Evolutionary conservation across 2,888 invertebrate species (phyloP).

Genomic region (Mesorhabditis sp.): DNA sequence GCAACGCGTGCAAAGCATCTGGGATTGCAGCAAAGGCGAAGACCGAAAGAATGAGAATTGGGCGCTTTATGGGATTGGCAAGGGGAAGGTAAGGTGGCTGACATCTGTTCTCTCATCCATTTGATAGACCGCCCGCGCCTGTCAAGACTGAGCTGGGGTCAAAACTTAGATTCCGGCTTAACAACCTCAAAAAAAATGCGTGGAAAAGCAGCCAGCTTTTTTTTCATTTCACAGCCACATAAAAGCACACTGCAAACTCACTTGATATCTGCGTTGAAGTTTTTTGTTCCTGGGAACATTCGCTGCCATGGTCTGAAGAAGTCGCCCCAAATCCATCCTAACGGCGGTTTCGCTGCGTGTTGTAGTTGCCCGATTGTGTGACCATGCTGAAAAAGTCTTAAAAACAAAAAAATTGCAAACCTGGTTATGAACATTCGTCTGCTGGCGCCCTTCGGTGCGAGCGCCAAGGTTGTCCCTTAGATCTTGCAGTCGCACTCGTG

Average conservation of each 20-base stretch:
- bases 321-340: constrained; percentile 58
- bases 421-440: constrained; percentile 44
- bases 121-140: neutral
- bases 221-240: neutral
- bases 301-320: constrained; percentile 56
- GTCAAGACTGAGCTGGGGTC: neutral
- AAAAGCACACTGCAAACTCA: constrained; percentile 15
- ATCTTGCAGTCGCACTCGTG: constrained; percentile 45
- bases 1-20: too few relatives aligned
- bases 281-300: constrained; percentile 51
- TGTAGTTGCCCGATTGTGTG: constrained; percentile 49
- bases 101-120: constrained; percentile 3
- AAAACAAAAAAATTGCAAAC: constrained; percentile 18
- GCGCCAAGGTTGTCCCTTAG: constrained; percentile 54
- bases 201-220: neutral
- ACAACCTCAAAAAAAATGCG: neutral
- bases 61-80: too few relatives aligned
- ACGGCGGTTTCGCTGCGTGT: constrained; percentile 53
- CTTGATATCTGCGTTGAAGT: constrained; percentile 55
- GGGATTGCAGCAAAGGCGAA: too few relatives aligned
- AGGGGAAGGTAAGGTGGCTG: neutral
- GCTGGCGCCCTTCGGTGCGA: constrained; percentile 39
- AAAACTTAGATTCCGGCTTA: neutral
- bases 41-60: too few relatives aligned
- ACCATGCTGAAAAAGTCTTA: constrained; percentile 19